A percentile compares a stretch with the other conserved stretches of the same genome.
Conservation (phyloP, 2,888 invertebrate species). For the Orthonevra nobilis region DNA sequence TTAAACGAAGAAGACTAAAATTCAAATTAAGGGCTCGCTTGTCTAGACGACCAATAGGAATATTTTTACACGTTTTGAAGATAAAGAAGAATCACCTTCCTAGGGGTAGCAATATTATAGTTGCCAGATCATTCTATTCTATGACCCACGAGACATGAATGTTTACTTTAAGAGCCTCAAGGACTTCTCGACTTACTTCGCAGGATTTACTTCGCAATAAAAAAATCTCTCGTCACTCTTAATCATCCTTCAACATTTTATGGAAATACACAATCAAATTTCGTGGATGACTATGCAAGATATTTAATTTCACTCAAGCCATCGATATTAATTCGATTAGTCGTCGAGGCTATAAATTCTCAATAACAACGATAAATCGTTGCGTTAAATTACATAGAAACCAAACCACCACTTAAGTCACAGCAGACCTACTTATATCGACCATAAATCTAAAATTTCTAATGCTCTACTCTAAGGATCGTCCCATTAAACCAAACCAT, state of each 20-base stretch:
- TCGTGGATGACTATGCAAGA: background rate
- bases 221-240: too few species aligned
- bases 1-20: too few species aligned
- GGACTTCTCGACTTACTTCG: too few species aligned
- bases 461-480: conserved; percentile 4
- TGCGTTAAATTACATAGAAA: conserved; percentile 30
- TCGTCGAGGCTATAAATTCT: conserved; percentile 19
- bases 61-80: too few species aligned
- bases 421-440: background rate
- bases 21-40: too few species aligned
- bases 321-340: conserved; percentile 30
- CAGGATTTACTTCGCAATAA: background rate
- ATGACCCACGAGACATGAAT: too few species aligned
- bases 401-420: background rate
- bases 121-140: too few species aligned
- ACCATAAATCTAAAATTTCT: conserved; percentile 34
- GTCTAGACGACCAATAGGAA: too few species aligned
- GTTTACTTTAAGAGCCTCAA: too few species aligned
- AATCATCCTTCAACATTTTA: too few species aligned
- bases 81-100: too few species aligned
- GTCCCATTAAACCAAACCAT: background rate
- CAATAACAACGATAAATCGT: conserved; percentile 39
- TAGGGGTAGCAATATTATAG: too few species aligned
- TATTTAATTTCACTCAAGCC: background rate
- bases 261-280: background rate